phyloP scores from a whole-genome alignment of 35 echinoderm and acorn worm species.

The Holothuria glaberrima region DNA sequence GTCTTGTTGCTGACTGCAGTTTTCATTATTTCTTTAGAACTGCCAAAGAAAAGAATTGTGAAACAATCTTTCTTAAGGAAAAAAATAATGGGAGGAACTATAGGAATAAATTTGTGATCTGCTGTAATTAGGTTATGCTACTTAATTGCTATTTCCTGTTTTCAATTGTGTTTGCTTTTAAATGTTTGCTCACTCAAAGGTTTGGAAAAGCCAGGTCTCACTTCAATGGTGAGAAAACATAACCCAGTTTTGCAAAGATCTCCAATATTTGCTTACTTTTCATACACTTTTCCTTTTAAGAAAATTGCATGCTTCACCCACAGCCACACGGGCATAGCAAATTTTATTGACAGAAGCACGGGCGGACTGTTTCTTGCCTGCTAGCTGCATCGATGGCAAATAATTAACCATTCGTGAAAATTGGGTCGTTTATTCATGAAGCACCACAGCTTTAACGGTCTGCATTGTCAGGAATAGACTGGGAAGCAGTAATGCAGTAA shows the following conservation, averaged over 20 bases:
- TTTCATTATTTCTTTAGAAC: too few species aligned
- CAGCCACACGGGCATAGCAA: not conserved
- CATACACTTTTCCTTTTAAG: slow-evolving; percentile 33
- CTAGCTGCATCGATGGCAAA: slow-evolving; percentile 24
- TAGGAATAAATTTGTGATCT: too few species aligned
- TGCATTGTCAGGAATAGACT: not conserved
- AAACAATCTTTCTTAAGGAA: too few species aligned
- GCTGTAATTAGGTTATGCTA: too few species aligned
- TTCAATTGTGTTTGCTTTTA: too few species aligned
- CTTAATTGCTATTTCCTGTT: too few species aligned
- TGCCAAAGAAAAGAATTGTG: too few species aligned
- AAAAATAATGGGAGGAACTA: too few species aligned
- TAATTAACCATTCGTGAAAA: slow-evolving; percentile 50
- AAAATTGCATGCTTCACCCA: slow-evolving; percentile 43
- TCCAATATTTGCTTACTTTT: slow-evolving; percentile 32
- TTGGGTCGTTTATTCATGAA: slow-evolving; percentile 50
- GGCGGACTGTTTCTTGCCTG: not conserved
- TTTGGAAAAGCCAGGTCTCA: too few species aligned
- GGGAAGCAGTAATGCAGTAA: too few species aligned
- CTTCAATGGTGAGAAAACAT: slow-evolving; percentile 34
- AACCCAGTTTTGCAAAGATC: slow-evolving; percentile 38
- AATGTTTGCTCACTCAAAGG: too few species aligned
- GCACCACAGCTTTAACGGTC: slow-evolving; percentile 8
- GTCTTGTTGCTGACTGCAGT: too few species aligned
- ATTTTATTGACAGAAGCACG: slow-evolving; percentile 49